Conservation (phyloP, 1,140 invertebrate genomes). For the Drosophila mojavensis region DNA sequence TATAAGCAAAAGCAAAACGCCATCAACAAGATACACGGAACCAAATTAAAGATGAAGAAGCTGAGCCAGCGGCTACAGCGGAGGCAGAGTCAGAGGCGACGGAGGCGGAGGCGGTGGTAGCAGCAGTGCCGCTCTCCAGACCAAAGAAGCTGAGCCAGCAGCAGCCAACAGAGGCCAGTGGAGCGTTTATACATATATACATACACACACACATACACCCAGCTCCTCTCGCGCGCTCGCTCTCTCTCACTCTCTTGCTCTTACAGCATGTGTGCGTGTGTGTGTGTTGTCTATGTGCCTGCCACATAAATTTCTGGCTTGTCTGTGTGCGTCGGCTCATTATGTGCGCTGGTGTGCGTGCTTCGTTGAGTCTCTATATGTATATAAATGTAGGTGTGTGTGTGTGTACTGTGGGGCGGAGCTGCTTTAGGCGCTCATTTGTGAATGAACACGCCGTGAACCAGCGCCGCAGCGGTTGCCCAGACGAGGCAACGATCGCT, state of each 20-base stretch:
- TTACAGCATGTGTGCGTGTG: conserved; percentile 31
- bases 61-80: conserved; percentile 42
- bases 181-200: conserved; percentile 22
- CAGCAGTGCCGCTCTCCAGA: conserved; percentile 14
- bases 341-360: conserved; percentile 45
- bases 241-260: conserved; percentile 1
- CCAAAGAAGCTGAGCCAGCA: conserved; percentile 30
- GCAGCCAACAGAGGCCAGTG: conserved; percentile 35
- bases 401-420: conserved; percentile 72
- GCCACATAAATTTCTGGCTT: conserved; percentile 72
- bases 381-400: conserved; percentile 25
- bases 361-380: conserved; percentile 4
- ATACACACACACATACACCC: not conserved
- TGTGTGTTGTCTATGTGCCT: conserved; percentile 65
- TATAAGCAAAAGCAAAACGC: conserved; percentile 81
- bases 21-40: conserved; percentile 81
- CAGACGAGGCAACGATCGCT: conserved; percentile 53
- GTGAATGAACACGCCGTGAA: conserved; percentile 81
- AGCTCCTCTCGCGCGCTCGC: conserved; percentile 2
- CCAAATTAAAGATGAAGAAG: conserved; percentile 82
- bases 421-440: conserved; percentile 83
- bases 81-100: conserved; percentile 6
- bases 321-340: conserved; percentile 59
- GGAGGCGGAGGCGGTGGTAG: conserved; percentile 3
- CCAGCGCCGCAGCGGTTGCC: conserved; percentile 35